Base-by-base conservation (phyloP, 1,140 invertebrate species). In the Protaetia brevitarsis region DNA sequence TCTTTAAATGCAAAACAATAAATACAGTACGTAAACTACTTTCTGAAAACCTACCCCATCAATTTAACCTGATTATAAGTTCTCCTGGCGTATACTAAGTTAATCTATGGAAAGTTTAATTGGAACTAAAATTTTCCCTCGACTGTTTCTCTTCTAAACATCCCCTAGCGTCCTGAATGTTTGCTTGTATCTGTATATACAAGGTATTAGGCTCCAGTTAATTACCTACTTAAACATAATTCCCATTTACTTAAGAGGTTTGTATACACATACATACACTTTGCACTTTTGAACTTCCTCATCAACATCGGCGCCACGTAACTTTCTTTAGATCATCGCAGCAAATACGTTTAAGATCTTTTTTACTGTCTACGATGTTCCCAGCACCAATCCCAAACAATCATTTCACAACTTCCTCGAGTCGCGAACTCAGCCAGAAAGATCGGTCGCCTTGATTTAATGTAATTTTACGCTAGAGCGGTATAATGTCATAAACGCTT, bases 391-490 rank as follows among this genome's bases (percentile, higher is more conserved):
- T 51, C 41, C 41, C 41, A 51, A 51, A 51, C 26, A 51, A 51
- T 2, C 41, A 51, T 51, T 51, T 51, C 41, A 51, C 7, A 51
- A 19, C 41, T 51, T 51, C 41, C 21, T 51, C 19, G 21, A 19
- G 13, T 23, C 13, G 41, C 41, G 16, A 51, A 4, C 41, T 51
- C 41, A 51, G 21, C 41, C 19, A 51, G 41, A 51, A n/a, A 51
- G 41, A 51, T 51, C 26, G 41, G 4, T 51, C 26, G 16, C 26
- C 41, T 51, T 26, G 41, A 51, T 51, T 51, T 51, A 16, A 10
- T 51, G 41, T 51, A 51, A 51, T 51, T 51, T 51, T 23, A 51
- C 41, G 41, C 41, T 51, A 51, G 5, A 51, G 13, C 21, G 19
- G 8, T 8, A 10, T 51, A 7, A 51, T 26, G 26, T n/a, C 13